Evolutionary conservation across 2,113 vertebrate species (phyloP), one percentile per base, ranked within the genome.

Genomic region (Grammatotria lemairii): DNA sequence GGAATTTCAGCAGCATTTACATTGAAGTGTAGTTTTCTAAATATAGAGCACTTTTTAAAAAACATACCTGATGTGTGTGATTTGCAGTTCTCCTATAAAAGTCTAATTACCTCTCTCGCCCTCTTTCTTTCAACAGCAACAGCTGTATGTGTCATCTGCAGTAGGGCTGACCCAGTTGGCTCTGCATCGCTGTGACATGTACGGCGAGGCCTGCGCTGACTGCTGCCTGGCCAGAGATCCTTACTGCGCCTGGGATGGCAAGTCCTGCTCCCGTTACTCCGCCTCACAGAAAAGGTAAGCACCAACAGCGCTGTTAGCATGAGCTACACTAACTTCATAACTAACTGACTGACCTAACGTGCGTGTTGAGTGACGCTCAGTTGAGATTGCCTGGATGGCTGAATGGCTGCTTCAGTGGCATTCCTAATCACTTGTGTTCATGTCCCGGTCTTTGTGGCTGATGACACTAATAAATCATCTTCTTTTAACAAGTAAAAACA

Each of bases 171-270:
- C 98, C 4, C 99, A 99, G 93, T 89, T 99, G 92, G 97, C 98
- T 21, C 97, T 99, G 58, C 99, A 99, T 92, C 97, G 99, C 49
- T 99, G 99, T 2, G 97, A 98, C 0, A 96, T 98, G 0, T 99
- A 99, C 0, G 99, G 99, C 2, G 98, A 98, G 26, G 99, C 97
- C 33, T 99, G 99, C 2, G 98, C 99, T 0, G 99, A 99, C 95
- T 99, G 99, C 97, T 99, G 99, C 91, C 96, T 99, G 13, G 99
- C 99, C 21, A 95, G 98, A 60, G 99, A 99, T 85, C 99, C 99
- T 0, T 99, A 99, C 95, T 99, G 99, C 0, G 99, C 99, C 92
- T 99, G 99, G 99, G 99, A 99, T 0, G 99, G 99, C 85, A 98
- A 97, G 31, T 97, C 98, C 92, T 99, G 99, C 94, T 98, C 98